Percentiles rank a stretch among this genome's conserved stretches.
These are phyloP conservation scores for Corella eumyota DNA, from an alignment of 23 tunicate genomes.

Conservation along the genomic window DNA sequence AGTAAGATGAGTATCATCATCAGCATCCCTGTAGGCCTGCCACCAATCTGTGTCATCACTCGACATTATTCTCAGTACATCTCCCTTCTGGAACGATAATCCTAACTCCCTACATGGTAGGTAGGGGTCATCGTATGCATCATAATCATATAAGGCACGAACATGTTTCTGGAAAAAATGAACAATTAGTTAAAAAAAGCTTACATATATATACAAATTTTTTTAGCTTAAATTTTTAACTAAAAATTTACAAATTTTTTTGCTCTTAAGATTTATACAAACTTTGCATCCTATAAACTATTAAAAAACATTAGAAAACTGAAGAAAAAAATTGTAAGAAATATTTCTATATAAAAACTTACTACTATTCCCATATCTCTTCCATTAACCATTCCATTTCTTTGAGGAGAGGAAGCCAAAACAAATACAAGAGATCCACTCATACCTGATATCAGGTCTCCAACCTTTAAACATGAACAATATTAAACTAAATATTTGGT, in stretches of 20 bases:
- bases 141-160: constrained; percentile 83
- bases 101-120: constrained; percentile 95
- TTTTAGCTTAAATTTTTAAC: no score
- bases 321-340: no score
- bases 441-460: constrained; percentile 70
- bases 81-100: constrained; percentile 86
- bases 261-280: no score
- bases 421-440: constrained; percentile 61
- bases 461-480: constrained; percentile 16
- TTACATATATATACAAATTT: no score
- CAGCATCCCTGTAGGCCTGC: constrained; percentile 96
- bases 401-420: constrained; percentile 36
- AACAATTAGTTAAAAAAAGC: background rate
- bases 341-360: no score
- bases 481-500: background rate
- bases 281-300: no score
- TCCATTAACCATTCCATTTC: constrained; percentile 14
- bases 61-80: constrained; percentile 75
- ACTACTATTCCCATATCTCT: constrained; percentile 7
- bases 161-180: constrained; percentile 61
- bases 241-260: no score
- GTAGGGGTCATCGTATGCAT: constrained; percentile 84
- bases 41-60: constrained; percentile 91
- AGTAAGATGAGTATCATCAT: constrained; percentile 81
- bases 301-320: no score